phyloP scores from a whole-genome alignment of 2,113 vertebrate species.

The Pungitius pungitius region DNA sequence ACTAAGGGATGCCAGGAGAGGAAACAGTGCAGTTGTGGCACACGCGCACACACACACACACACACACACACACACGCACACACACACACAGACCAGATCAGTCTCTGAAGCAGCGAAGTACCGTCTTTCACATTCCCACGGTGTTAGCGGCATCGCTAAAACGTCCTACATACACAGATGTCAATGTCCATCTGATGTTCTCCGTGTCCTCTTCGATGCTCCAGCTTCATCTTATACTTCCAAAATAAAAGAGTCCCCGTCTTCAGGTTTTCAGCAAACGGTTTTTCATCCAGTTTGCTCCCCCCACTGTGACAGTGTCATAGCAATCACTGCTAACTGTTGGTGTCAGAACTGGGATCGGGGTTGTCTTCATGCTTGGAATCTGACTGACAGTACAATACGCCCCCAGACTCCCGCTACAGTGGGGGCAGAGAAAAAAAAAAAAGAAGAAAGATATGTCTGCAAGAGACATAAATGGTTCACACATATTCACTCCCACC shows the following conservation, averaged over 20 bases:
- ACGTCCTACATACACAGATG: slow-evolving; percentile 48
- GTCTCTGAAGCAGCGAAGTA: slow-evolving; percentile 57
- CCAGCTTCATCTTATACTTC: slow-evolving; percentile 16
- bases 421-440: slow-evolving; percentile 37
- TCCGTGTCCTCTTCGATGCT: slow-evolving; percentile 33
- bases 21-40: slow-evolving; percentile 73
- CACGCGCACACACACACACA: slow-evolving; percentile 51
- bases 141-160: slow-evolving; percentile 31
- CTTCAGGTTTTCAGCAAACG: slow-evolving; percentile 30
- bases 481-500: slow-evolving; percentile 81
- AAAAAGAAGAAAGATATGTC: slow-evolving; percentile 68
- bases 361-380: slow-evolving; percentile 74
- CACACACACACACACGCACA: slow-evolving; percentile 18
- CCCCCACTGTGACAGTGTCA: slow-evolving; percentile 64
- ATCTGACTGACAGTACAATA: slow-evolving; percentile 79
- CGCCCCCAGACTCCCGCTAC: slow-evolving; percentile 68
- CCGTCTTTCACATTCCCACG: slow-evolving; percentile 52
- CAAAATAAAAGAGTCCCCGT: slow-evolving; percentile 12
- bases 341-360: slow-evolving; percentile 76
- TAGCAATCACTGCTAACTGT: slow-evolving; percentile 69
- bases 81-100: slow-evolving; percentile 39
- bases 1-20: slow-evolving; percentile 72
- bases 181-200: slow-evolving; percentile 42
- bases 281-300: slow-evolving; percentile 57
- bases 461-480: slow-evolving; percentile 80